Evolutionary conservation across 2,888 invertebrate species (phyloP).

Genomic region (Caenorhabditis virilis): DNA sequence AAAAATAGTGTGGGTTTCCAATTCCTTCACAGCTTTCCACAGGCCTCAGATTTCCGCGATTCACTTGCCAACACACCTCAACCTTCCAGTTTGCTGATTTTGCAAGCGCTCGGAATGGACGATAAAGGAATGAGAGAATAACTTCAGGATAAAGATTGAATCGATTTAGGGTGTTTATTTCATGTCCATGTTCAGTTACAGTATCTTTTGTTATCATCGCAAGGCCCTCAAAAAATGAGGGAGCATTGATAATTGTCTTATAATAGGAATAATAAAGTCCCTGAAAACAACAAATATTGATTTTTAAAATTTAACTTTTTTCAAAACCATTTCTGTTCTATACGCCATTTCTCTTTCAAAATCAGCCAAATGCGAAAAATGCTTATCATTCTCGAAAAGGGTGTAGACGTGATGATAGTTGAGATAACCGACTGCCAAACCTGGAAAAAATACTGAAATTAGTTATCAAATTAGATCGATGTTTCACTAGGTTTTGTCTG

Average conservation of each 20-base stretch:
- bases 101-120: constrained; percentile 71
- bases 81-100: constrained; percentile 68
- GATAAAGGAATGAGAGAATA: constrained; percentile 72
- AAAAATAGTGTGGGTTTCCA: constrained; percentile 82
- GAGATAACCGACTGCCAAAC: constrained; percentile 44
- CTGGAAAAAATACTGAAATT: too few relatives aligned
- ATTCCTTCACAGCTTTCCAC: constrained; percentile 80
- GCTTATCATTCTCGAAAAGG: constrained; percentile 82
- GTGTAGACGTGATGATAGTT: constrained; percentile 55
- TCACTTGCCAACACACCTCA: constrained; percentile 73
- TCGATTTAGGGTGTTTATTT: constrained; percentile 81
- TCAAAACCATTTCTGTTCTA: constrained; percentile 81
- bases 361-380: constrained; percentile 83
- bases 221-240: constrained; percentile 75
- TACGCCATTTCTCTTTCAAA: constrained; percentile 85
- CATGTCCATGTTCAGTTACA: constrained; percentile 81
- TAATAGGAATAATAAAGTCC: constrained; percentile 87
- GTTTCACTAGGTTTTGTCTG: too few relatives aligned
- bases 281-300: constrained; percentile 70
- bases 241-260: constrained; percentile 80
- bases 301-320: background rate
- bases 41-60: constrained; percentile 75
- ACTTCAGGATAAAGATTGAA: constrained; percentile 88
- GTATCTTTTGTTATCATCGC: constrained; percentile 76
- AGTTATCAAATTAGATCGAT: too few relatives aligned